Evolutionary conservation across 2,888 invertebrate species (phyloP), one percentile per base, ranked within the genome.

Genomic region (Serrognathus titanus): DNA sequence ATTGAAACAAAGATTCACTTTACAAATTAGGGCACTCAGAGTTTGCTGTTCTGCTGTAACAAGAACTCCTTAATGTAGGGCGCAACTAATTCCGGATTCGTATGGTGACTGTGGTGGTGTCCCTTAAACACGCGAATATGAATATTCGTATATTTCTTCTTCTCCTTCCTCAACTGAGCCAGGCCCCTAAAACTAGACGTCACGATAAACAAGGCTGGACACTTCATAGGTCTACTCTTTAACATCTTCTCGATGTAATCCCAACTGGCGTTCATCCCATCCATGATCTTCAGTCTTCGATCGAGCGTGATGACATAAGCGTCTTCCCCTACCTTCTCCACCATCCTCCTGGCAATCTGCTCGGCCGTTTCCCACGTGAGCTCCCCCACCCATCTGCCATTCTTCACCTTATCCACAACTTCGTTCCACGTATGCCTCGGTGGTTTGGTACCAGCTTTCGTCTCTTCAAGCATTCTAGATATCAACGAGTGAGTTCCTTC

Each of bases 91-190:
- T 55, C 55, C 1, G 55, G 55, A 37, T 50, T 24, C 9, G 31
- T 50, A 1, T 36, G 49, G 41, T 55, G 55, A 36, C 40, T 38
- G 38, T 55, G 43, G 50, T 55, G 55, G 20, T 37, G 24, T 7
- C 55, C 55, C 6, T 36, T 10, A 8, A 50, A 20, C 9, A 45
- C 36, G 24, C 46, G 12, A 9, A 55, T 43, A 9, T 11, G 11
- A 40, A 40, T 8, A 13, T 40, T 40, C 10, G 40, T 4, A 7
- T 31, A 6, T 31, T 31, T 31, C 24, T 31, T 31, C 24, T 31
- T 5, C 6, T 31, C 24, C 24, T 31, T 31, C 24, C 24, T 31
- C 24, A 31, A 31, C 6, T 31, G 5, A 7, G 24, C 6, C 24
- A 31, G 7, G 0, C 6, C 6, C 24, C 24, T 31, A 1, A 31